Evolutionary conservation across 2,113 vertebrate species (phyloP), one percentile per base, ranked within the genome.

Genomic region (Indri indri): DNA sequence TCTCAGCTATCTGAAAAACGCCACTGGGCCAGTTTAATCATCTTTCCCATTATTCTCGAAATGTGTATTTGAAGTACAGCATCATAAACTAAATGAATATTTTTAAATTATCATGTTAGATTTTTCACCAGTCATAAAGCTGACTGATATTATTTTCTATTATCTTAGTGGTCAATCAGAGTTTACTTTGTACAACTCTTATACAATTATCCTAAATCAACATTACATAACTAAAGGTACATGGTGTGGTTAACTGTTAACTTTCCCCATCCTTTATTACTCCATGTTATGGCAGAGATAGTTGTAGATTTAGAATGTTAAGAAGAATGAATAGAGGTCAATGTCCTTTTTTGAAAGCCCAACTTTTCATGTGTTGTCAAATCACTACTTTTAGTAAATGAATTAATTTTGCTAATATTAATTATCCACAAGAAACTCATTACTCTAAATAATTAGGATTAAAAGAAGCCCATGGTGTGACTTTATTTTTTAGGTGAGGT

Each of bases 61-160:
- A 93, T 96, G 57, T 93, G 50, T 54, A 68, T 89, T 97, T 96
- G 88, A 96, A 94, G 90, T 86, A 91, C 16, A 82, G 54, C 71
- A 81, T 77, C 88, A 52, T 82, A 77, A 90, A 86, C 54, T 63
- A 91, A 96, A 73, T 82, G 88, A 27, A 27, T 88, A 88, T 87
- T 96, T 96, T 86, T 5, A 86, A 87, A 73, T 91, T 92, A 32
- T 77, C 47, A 37, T 57, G 27, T 85, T 97, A 85, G 52, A 81
- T 90, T 96, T 96, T 86, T 70, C 37, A 57, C 57, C 95, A 77
- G 52, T 82, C 71, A 70, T 92, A 94, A 94, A 94, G 66, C 34
- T 73, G 32, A 27, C 63, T 45, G 27, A 86, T 68, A 74, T 13
- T 84, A 91, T 96, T 95, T 95, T 76, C 57, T 90, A 70, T 92